A percentile compares a stretch with the other conserved stretches of the same genome.
These are phyloP conservation scores for Falco rusticolus DNA, from an alignment of 2,797 vertebrate genomes.

Conservation along the genomic window DNA sequence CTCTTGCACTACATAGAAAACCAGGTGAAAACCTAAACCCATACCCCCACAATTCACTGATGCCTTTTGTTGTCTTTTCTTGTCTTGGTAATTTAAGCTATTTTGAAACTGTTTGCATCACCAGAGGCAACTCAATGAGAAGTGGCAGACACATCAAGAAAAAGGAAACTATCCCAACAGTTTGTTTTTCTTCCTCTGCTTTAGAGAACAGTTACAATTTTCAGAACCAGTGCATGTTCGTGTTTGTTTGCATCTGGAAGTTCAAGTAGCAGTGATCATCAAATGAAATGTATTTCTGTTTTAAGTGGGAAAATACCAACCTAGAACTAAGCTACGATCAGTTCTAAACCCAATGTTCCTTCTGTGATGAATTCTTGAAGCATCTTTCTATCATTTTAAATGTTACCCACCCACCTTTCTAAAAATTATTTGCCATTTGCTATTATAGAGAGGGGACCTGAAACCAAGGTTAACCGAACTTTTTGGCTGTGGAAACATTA, in stretches of 20 bases:
- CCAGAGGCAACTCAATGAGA: neutral
- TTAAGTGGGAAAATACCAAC: slow-evolving; percentile 1
- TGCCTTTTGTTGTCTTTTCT: neutral
- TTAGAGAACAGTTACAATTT: neutral
- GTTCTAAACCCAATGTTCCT: neutral
- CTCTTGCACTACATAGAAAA: slow-evolving; percentile 35
- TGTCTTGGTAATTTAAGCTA: slow-evolving; percentile 29
- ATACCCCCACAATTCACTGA: neutral
- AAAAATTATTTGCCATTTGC: neutral
- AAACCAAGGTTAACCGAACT: slow-evolving; percentile 35
- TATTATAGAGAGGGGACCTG: neutral
- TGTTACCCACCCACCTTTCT: neutral
- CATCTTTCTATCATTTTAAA: neutral
- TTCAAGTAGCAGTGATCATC: neutral
- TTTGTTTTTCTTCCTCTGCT: neutral
- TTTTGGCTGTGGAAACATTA: slow-evolving; percentile 32
- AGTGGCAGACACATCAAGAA: neutral
- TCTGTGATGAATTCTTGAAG: neutral
- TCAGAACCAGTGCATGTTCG: slow-evolving; percentile 8
- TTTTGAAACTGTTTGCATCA: slow-evolving; percentile 1
- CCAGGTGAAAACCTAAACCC: slow-evolving; percentile 30
- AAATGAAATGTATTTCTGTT: neutral
- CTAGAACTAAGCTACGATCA: neutral
- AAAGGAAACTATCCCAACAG: neutral
- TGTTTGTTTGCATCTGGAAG: neutral